Evolutionary conservation across 2,113 vertebrate species (phyloP).

Genomic region (Bubo bubo): DNA sequence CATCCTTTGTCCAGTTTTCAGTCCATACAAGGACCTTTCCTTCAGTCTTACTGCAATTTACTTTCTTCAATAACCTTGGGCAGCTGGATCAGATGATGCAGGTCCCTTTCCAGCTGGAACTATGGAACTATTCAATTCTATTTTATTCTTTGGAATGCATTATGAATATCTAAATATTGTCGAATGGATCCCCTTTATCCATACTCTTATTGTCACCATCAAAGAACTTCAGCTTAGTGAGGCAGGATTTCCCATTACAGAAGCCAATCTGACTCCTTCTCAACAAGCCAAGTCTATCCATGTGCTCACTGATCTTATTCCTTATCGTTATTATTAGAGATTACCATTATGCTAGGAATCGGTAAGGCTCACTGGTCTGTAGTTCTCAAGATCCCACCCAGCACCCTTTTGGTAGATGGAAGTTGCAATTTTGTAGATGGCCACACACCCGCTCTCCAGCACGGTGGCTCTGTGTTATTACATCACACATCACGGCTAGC

Average conservation of each 20-base stretch:
- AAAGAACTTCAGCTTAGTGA: background rate
- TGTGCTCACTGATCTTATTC: background rate
- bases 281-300: background rate
- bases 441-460: background rate
- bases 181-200: background rate
- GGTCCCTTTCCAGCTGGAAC: background rate
- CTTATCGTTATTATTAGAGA: background rate
- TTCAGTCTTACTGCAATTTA: background rate
- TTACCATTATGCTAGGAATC: background rate
- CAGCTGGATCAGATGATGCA: background rate
- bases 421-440: background rate
- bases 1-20: background rate
- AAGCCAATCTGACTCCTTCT: background rate
- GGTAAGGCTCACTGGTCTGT: background rate
- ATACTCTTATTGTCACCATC: background rate
- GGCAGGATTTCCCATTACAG: background rate
- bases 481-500: background rate
- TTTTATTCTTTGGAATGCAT: background rate
- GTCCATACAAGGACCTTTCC: background rate
- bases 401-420: background rate
- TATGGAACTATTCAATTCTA: background rate
- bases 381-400: background rate
- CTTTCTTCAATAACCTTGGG: background rate
- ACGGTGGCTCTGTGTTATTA: background rate
- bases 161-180: background rate